phyloP scores from a whole-genome alignment of 2,888 invertebrate genomes.

The Sminthurinus aureus region DNA sequence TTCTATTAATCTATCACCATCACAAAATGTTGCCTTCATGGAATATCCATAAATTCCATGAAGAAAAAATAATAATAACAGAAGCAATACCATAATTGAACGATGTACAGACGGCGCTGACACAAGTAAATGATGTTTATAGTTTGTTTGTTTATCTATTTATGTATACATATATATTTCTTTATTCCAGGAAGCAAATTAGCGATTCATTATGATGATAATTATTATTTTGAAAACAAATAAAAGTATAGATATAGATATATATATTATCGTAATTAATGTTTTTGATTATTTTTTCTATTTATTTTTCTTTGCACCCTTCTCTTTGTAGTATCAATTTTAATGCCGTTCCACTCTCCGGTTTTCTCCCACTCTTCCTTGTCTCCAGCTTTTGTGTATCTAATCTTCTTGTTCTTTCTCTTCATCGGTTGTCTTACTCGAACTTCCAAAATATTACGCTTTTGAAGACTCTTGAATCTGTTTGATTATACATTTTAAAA shows the following conservation, averaged over 20 bases:
- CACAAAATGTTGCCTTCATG: constrained; percentile 30
- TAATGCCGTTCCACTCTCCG: constrained; percentile 62
- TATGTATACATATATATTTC: background rate
- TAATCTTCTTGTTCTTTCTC: constrained; percentile 76
- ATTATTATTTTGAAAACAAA: constrained; percentile 22
- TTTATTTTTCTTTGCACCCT: background rate
- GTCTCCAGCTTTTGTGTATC: constrained; percentile 70
- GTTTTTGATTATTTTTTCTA: background rate
- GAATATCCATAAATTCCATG: constrained; percentile 21
- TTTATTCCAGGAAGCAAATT: constrained; percentile 27
- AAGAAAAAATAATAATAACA: constrained; percentile 3
- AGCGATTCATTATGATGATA: background rate
- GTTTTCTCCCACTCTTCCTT: constrained; percentile 68
- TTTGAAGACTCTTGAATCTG: constrained; percentile 86
- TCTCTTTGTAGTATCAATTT: constrained; percentile 31
- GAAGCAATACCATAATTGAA: constrained; percentile 11
- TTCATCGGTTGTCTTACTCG: constrained; percentile 68
- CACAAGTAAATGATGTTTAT: background rate
- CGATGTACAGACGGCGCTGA: background rate
- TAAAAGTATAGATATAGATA: background rate
- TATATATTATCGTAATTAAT: background rate
- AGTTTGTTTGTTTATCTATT: constrained; percentile 10
- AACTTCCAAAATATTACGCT: constrained; percentile 87
- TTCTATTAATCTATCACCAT: constrained; percentile 16
- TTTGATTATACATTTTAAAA: background rate